Base-by-base conservation (phyloP, 2,888 invertebrate species). In the Dysmachus trigonus region DNA sequence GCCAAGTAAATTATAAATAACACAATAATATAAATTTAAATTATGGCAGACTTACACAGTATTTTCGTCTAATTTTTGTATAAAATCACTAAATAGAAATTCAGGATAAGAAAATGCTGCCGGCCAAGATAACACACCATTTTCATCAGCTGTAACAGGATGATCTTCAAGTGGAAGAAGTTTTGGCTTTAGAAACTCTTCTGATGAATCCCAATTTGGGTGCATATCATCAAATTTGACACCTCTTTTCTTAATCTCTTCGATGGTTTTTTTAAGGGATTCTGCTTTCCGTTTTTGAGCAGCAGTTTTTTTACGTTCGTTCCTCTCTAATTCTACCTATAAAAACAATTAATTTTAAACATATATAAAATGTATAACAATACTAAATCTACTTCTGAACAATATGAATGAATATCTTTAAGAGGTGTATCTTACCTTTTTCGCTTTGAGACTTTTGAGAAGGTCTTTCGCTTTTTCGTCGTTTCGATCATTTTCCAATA, bases 21-120 rank as follows among this genome's bases (percentile, higher is more conserved):
- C 1, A 22, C 27, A 2, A 13, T 38, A 38, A 38, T 7, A 10
- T 0, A 41, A 15, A 2, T 41, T 41, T 41, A 41, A 41, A 41
- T 41, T 15, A 13, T 41, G 38, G 3, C 27, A 27, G 27, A 90
- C 91, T 91, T 94, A 94, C 93, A 93, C 92, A 0, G 94, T 93
- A 89, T 95, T 94, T 92, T 98, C 98, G 10, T 94, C 94, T 90
- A 98, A 96, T 86, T 94, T 94, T 91, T 96, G 95, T 62, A 99
- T 94, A 89, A 98, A 97, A 91, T 99, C 99, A 79, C 97, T 96
- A 89, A 96, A 95, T 86, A 95, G 93, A 90, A 95, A 95, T 92
- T 98, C 98, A 0, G 98, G 98, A 91, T 98, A 99, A 13, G 97
- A 92, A 88, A 98, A 94, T 22, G 97, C 93, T 0, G 98, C 95